Evolutionary conservation across 2,888 invertebrate genomes (phyloP).

Genomic region (Philonicus albiceps): DNA sequence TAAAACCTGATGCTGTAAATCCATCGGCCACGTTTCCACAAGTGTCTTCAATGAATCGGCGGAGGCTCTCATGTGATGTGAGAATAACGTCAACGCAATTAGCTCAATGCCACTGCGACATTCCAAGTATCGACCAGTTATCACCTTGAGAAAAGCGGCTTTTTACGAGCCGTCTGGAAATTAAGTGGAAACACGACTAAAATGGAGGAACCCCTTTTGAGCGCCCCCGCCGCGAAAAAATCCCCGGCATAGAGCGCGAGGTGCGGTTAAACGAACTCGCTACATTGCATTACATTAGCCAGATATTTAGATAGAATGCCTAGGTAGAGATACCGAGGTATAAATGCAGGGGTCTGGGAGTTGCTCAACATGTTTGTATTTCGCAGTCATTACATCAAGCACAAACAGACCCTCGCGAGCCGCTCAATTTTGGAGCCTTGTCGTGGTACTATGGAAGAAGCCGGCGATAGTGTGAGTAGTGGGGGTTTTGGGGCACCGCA

Average conservation of each 20-base stretch:
- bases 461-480: not conserved
- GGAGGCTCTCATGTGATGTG: not conserved
- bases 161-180: constrained; percentile 32
- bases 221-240: not conserved
- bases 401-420: not conserved
- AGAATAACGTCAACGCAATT: constrained; percentile 29
- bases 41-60: not conserved
- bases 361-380: constrained; percentile 28
- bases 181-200: constrained; percentile 24
- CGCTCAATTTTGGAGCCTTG: constrained; percentile 5
- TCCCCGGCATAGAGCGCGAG: not conserved
- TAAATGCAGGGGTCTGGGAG: not conserved
- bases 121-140: constrained; percentile 14
- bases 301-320: not conserved
- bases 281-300: constrained; percentile 13
- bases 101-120: constrained; percentile 12
- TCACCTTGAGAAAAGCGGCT: constrained; percentile 35
- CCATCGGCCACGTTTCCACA: not conserved
- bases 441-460: not conserved
- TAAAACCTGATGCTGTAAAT: not conserved
- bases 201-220: constrained; percentile 23
- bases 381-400: constrained; percentile 24
- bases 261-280: constrained; percentile 32
- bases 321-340: not conserved
- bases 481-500: not conserved